These are phyloP conservation scores for Gobionotothen gibberifrons DNA, from an alignment of 2,797 vertebrate genomes.

Conservation along the genomic window DNA sequence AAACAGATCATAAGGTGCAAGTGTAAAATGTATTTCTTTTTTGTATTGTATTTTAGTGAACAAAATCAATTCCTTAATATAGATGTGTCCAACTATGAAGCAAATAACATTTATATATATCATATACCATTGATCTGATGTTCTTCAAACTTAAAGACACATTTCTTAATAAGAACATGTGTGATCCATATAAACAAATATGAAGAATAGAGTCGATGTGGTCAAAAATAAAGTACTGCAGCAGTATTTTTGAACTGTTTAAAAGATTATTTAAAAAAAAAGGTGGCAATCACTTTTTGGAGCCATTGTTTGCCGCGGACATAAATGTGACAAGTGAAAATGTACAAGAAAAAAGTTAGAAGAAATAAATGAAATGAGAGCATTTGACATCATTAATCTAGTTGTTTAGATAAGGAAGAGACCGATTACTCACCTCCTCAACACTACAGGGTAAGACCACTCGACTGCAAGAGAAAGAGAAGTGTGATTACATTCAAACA, in stretches of 20 bases:
- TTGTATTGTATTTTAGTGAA: not conserved
- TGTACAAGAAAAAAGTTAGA: not conserved
- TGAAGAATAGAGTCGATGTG: too few species aligned
- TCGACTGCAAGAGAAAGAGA: conserved; percentile 84
- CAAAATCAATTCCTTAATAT: not conserved
- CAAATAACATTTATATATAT: too few species aligned
- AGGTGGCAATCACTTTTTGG: too few species aligned
- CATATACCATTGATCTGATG: too few species aligned
- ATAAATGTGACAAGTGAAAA: not conserved
- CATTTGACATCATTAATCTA: not conserved
- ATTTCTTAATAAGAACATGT: too few species aligned
- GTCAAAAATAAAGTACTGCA: too few species aligned
- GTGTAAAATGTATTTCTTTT: not conserved
- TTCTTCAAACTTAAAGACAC: too few species aligned
- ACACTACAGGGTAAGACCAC: conserved; percentile 96
- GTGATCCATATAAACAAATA: too few species aligned
- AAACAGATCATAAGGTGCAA: not conserved
- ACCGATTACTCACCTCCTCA: conserved; percentile 89
- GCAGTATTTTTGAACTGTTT: too few species aligned
- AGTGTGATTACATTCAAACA: not conserved
- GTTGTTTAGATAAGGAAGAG: not conserved
- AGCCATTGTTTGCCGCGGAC: too few species aligned
- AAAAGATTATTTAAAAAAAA: too few species aligned
- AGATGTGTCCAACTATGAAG: not conserved
- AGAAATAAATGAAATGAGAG: not conserved